These are phyloP conservation scores for Buathra laborator DNA, from an alignment of 2,888 invertebrate genomes.

Conservation along the genomic window DNA sequence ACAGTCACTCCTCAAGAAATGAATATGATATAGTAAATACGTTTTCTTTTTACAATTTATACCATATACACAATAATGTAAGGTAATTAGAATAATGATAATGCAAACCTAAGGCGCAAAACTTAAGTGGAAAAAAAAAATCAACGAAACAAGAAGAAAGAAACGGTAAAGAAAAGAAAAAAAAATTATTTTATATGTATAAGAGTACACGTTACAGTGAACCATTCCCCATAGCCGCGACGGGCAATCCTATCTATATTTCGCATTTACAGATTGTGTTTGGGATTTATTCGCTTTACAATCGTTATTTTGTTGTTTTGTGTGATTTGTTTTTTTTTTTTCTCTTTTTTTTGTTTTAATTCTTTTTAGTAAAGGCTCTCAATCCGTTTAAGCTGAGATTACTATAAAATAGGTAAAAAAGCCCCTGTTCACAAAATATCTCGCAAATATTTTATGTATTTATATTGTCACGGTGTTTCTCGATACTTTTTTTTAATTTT, in stretches of 20 bases:
- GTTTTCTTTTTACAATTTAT: conserved; percentile 81
- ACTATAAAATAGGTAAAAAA: conserved; percentile 82
- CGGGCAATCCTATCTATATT: conserved; percentile 75
- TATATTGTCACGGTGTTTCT: conserved; percentile 80
- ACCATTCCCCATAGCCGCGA: conserved; percentile 74
- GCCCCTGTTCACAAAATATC: conserved; percentile 81
- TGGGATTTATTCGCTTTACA: conserved; percentile 64
- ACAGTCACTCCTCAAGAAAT: conserved; percentile 77
- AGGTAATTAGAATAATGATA: conserved; percentile 72
- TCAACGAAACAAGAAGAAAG: conserved; percentile 39
- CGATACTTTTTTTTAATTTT: conserved; percentile 48
- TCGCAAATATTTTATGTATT: conserved; percentile 78
- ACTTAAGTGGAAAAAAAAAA: conserved; percentile 73
- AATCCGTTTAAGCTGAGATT: conserved; percentile 79
- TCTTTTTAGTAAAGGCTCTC: conserved; percentile 72
- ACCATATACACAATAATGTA: conserved; percentile 80
- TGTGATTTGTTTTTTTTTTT: conserved; percentile 54
- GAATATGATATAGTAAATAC: conserved; percentile 82
- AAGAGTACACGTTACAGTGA: conserved; percentile 76
- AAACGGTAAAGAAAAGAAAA: conserved; percentile 41
- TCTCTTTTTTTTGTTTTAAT: conserved; percentile 44
- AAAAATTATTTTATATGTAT: conserved; percentile 64
- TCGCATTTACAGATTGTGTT: conserved; percentile 77
- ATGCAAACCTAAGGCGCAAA: conserved; percentile 78
- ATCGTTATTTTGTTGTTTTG: conserved; percentile 58